Base-by-base conservation (phyloP, 1,140 invertebrate genomes). In the Pemphigus obesinymphae region DNA sequence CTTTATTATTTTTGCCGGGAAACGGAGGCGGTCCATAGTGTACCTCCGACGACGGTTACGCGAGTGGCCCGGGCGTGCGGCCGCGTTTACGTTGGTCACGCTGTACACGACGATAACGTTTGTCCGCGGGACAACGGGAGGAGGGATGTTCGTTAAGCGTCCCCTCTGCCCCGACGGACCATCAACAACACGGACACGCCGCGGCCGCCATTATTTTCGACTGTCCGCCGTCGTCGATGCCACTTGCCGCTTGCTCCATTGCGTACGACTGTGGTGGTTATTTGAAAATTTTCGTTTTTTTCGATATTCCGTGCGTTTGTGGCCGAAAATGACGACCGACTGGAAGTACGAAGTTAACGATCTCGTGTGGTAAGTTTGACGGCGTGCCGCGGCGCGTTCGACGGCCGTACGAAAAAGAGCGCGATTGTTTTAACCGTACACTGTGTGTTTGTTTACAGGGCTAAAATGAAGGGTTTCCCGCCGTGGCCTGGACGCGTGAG, bases 391-490 rank as follows among this genome's bases (percentile, higher is more conserved):
- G 17, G 20, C 34, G 6, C 29, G 17, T 13, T 5, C 20, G 20
- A 13, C 11, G n/a, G 31, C 17, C 8, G 73, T 23, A 53, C 53
- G 29, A 61, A 80, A 50, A 80, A 78, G 53, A 78, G 29, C 75
- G 75, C 53, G 37, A 43, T 80, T 63, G 15, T 45, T n/a, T n/a
- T 63, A 31, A 63, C 61, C 17, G 15, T 63, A 15, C 34, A 15
- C 1, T 73, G 2, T 20, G 15, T 63, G 40, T 85, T 89, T 88
- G 87, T 87, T 93, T 93, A 86, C 90, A 96, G 95, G 95, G 95
- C 95, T 29, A 96, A 96, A 90, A 96, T 96, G 95, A 96, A 96
- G 90, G 94, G 95, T 85, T 97, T 95, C 89, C 93, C 94, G 82
- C 93, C 94, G 83, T 97, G 95, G 95, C 95, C 95, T 58, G 95